Percentiles rank a stretch among this genome's conserved stretches.
Conservation (phyloP, 2,888 invertebrate species). For the Hermodice carunculata region DNA sequence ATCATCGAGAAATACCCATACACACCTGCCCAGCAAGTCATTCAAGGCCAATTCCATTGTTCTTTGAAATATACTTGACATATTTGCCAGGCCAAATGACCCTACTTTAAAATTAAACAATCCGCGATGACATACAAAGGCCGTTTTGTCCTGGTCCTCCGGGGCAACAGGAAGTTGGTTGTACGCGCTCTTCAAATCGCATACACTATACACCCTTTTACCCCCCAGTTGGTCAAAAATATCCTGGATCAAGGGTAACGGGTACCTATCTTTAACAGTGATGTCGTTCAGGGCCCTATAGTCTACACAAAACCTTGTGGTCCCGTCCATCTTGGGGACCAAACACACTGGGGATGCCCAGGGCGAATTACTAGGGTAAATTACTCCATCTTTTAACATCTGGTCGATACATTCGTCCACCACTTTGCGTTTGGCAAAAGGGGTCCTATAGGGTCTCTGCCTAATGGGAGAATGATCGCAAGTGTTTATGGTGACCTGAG, state of each 20-base stretch:
- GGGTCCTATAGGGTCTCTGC: too few species aligned
- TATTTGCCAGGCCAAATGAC: slow-evolving; percentile 34
- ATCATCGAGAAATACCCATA: slow-evolving; percentile 31
- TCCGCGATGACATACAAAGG: slow-evolving; percentile 19
- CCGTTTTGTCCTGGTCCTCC: slow-evolving; percentile 25
- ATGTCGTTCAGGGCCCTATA: slow-evolving; percentile 19
- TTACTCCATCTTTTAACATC: slow-evolving; percentile 4
- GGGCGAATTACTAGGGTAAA: slow-evolving; percentile 6
- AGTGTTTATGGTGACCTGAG: too few species aligned
- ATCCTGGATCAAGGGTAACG: slow-evolving; percentile 31
- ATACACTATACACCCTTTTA: slow-evolving; percentile 10
- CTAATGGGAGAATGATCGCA: too few species aligned
- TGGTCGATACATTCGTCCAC: background rate
- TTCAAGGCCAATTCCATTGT: slow-evolving; percentile 20
- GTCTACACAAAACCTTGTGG: slow-evolving; percentile 32
- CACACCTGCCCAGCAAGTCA: slow-evolving; percentile 2
- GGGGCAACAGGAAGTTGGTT: slow-evolving; percentile 24
- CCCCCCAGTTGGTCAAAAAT: slow-evolving; percentile 36
- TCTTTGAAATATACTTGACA: slow-evolving; percentile 24
- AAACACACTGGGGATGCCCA: slow-evolving; percentile 12
- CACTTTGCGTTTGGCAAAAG: background rate
- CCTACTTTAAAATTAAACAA: slow-evolving; percentile 26
- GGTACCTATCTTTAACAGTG: slow-evolving; percentile 23
- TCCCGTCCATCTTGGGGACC: slow-evolving; percentile 13
- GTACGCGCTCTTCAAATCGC: slow-evolving; percentile 29